Evolutionary conservation across 2,113 vertebrate genomes (phyloP).

Genomic region (Pica pica): DNA sequence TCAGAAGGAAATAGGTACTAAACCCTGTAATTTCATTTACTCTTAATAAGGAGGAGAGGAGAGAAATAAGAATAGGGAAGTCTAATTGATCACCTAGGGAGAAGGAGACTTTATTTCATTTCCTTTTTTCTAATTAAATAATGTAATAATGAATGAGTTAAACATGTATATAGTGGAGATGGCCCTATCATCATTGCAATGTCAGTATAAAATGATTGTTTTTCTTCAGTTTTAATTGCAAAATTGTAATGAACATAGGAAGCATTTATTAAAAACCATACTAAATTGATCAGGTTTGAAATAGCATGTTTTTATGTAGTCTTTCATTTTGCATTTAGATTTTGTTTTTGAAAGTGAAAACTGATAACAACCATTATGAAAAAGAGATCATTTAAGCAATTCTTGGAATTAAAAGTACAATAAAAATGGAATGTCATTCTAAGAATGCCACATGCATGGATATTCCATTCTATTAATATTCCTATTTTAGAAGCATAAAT

Average conservation of each 20-base stretch:
- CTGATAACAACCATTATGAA: background rate
- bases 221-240: conserved; percentile 51
- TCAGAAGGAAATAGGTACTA: background rate
- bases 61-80: background rate
- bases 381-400: background rate
- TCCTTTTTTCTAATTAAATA: conserved; percentile 63
- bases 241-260: conserved; percentile 34
- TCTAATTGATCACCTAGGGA: conserved; percentile 7
- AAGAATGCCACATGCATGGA: background rate
- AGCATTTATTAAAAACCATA: conserved; percentile 16
- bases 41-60: background rate
- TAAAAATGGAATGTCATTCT: background rate
- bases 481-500: background rate
- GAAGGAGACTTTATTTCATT: conserved; percentile 19
- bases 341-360: conserved; percentile 23
- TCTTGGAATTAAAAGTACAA: background rate
- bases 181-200: background rate
- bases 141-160: conserved; percentile 37
- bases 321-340: conserved; percentile 15
- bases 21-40: conserved; percentile 19
- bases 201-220: conserved; percentile 37
- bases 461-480: background rate
- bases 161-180: background rate
- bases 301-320: background rate
- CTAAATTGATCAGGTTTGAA: conserved; percentile 40